Percentiles rank a stretch among this genome's conserved stretches.
Evolutionary conservation across 2,113 vertebrate species (phyloP).

Genomic region (Azemiops feae): DNA sequence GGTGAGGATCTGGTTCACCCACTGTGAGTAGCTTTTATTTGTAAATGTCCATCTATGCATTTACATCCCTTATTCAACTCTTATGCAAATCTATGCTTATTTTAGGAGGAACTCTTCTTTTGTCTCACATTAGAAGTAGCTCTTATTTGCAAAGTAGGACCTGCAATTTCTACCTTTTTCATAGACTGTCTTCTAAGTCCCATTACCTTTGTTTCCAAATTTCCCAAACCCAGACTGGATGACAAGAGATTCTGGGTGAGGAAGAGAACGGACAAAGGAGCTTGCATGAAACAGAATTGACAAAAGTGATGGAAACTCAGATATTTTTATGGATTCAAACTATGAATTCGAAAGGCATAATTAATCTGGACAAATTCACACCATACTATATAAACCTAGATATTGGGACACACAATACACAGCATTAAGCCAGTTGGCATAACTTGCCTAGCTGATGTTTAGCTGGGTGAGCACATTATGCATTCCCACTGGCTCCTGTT

Average conservation of each 20-base stretch:
- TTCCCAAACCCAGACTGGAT: background rate
- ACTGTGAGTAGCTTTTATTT: background rate
- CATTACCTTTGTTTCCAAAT: too few relatives aligned
- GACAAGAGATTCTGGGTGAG: background rate
- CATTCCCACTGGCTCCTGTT: too few relatives aligned
- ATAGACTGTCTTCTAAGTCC: background rate
- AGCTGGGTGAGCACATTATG: too few relatives aligned
- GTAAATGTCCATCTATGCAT: background rate
- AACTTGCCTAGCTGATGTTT: background rate
- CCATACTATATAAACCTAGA: too few relatives aligned
- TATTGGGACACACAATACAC: too few relatives aligned
- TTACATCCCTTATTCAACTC: background rate
- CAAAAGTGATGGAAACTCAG: background rate
- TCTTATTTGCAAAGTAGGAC: background rate
- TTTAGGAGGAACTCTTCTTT: background rate
- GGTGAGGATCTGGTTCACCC: background rate
- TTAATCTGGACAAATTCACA: background rate
- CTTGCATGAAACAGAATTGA: background rate
- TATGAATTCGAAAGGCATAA: background rate
- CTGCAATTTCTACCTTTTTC: background rate
- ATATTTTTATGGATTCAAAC: background rate
- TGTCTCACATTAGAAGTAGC: background rate
- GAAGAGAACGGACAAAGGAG: background rate
- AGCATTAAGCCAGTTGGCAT: background rate
- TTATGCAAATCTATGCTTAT: background rate